Base-by-base conservation (phyloP, 2,888 invertebrate species). In the Andrena hattorfiana region DNA sequence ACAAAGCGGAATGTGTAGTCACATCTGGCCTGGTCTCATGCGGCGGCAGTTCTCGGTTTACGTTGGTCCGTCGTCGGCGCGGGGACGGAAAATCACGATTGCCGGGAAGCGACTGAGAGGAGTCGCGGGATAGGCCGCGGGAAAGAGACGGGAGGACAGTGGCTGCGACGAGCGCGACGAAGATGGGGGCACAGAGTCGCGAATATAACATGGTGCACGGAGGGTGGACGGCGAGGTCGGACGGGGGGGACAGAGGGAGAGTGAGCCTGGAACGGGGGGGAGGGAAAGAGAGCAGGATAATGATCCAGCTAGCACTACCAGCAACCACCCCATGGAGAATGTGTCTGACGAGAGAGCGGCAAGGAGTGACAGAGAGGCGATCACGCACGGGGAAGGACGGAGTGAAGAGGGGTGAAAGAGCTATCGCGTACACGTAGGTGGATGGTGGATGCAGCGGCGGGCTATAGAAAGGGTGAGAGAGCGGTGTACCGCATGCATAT, bases 11-110 rank as follows among this genome's bases (percentile, higher is more conserved):
- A 90, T 90, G 89, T 91, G 89, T 91, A 91, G 90, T 91, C 92
- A 90, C 92, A 92, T 92, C 91, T 92, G 92, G 92, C 79, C 87
- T 72, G 81, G 88, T 92, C 92, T 90, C 93, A 92, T 91, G 91
- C 91, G 85, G 86, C 87, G 86, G 82, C 83, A 78, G 84, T 87
- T 87, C 89, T 87, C 87, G 89, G 91, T 92, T 91, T 92, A 91
- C 90, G 91, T 89, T 89, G 89, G 84, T 84, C 89, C 77, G 75
- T 72, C 77, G 70, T 72, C 68, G 70, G 71, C 16, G 66, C 87
- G 87, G 87, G 88, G 89, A 92, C 87, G 89, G 91, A 91, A 92
- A 92, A 91, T 92, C 90, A 92, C 90, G 90, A 90, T 90, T 89
- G 91, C 87, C 85, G 84, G 83, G 64, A 85, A 81, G 67, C 82